Conservation (phyloP, 2,888 invertebrate genomes). For the Gryllus longicercus region DNA sequence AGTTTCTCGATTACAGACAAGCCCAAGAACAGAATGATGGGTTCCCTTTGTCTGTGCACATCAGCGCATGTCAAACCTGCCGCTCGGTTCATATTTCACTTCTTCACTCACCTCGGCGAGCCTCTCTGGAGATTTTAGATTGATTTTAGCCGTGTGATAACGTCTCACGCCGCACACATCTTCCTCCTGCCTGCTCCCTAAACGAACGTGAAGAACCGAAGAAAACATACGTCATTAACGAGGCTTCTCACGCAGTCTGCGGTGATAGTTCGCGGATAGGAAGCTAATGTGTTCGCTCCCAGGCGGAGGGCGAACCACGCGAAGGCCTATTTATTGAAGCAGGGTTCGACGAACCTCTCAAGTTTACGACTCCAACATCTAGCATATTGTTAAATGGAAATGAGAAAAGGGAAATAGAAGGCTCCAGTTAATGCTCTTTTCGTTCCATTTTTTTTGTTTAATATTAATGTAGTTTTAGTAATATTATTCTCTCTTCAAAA, state of each 20-base stretch:
- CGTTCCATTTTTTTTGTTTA: too few relatives aligned
- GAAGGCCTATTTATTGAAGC: too few relatives aligned
- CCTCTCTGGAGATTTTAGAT: neutral
- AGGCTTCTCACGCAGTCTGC: neutral
- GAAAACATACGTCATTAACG: neutral
- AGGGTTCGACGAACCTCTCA: too few relatives aligned
- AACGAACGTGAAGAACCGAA: neutral
- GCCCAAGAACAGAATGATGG: constrained; percentile 17
- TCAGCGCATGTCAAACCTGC: constrained; percentile 7
- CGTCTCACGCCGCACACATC: neutral
- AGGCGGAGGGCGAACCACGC: too few relatives aligned
- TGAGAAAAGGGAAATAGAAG: too few relatives aligned
- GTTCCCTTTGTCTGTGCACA: constrained; percentile 1
- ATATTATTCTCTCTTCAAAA: too few relatives aligned
- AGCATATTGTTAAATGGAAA: too few relatives aligned
- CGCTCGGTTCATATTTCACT: constrained; percentile 1
- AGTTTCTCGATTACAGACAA: constrained; percentile 17
- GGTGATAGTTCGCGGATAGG: neutral
- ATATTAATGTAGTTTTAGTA: too few relatives aligned
- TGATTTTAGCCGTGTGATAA: neutral
- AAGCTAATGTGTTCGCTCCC: too few relatives aligned
- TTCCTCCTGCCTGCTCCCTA: neutral
- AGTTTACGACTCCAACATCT: too few relatives aligned
- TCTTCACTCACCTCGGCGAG: constrained; percentile 5
- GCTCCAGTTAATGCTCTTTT: too few relatives aligned